Evolutionary conservation across 2,888 invertebrate genomes (phyloP).

Genomic region (Pammene aurita): DNA sequence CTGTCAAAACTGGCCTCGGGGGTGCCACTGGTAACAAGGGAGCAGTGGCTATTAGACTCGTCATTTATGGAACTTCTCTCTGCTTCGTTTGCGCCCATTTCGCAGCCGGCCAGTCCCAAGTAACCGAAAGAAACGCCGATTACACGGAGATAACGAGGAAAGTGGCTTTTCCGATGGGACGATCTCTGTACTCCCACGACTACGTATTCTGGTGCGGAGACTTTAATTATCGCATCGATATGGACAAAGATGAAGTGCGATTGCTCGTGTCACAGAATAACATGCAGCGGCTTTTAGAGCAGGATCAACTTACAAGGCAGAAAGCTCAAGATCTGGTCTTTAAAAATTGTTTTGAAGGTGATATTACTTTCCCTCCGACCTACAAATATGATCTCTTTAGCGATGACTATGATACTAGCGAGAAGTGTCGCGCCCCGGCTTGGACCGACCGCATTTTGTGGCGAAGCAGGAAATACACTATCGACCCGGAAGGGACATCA

Average conservation of each 20-base stretch:
- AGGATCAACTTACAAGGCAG: conserved; percentile 94
- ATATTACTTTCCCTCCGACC: conserved; percentile 96
- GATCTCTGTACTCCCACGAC: conserved; percentile 96
- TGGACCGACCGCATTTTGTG: conserved; percentile 99
- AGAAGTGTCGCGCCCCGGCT: conserved; percentile 97
- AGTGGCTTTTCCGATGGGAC: conserved; percentile 94
- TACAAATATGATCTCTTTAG: conserved; percentile 99
- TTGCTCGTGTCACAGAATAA: conserved; percentile 90
- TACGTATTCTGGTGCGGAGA: conserved; percentile 99
- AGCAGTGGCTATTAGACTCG: conserved; percentile 95
- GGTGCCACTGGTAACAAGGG: conserved; percentile 99
- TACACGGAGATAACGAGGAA: conserved; percentile 97
- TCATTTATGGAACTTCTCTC: conserved; percentile 95
- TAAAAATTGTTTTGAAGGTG: conserved; percentile 96
- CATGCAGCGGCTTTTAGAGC: conserved; percentile 88
- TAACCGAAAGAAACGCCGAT: conserved; percentile 97
- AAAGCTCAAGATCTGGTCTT: conserved; percentile 93
- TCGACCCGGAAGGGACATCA: conserved; percentile 85
- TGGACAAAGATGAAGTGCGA: conserved; percentile 97
- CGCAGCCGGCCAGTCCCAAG: conserved; percentile 99
- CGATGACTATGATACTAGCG: conserved; percentile 99
- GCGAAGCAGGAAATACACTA: conserved; percentile 90
- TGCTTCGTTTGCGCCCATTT: conserved; percentile 99
- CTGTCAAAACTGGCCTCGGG: conserved; percentile 98
- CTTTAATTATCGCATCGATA: conserved; percentile 98